These are phyloP conservation scores for Epizoanthus illoricatus DNA, from an alignment of 92 coral and sea anemone species.

Conservation along the genomic window DNA sequence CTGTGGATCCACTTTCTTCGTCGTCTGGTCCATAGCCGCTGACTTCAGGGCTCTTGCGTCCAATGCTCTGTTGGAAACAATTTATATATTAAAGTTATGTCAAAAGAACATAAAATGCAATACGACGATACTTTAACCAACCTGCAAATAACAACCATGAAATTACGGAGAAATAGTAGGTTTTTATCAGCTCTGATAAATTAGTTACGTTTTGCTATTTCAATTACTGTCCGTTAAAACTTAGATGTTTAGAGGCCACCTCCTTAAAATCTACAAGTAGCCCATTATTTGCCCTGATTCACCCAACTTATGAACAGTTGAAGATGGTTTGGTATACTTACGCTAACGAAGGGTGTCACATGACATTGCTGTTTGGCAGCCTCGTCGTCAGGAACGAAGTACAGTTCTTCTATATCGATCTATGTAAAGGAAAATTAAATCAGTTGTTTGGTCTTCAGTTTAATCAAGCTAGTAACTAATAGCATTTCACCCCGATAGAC, in stretches of 20 bases:
- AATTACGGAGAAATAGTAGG: no score
- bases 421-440: constrained; percentile 25
- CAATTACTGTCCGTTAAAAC: no score
- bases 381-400: constrained; percentile 69
- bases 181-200: no score
- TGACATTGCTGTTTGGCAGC: constrained; percentile 80
- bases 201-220: no score
- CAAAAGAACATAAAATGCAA: no score
- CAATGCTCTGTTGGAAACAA: not conserved
- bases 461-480: not conserved
- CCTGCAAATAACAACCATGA: no score
- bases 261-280: no score
- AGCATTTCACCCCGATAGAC: no score
- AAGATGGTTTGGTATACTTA: constrained; percentile 39
- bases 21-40: constrained; percentile 14
- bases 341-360: constrained; percentile 50
- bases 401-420: constrained; percentile 71
- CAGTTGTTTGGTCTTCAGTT: not conserved
- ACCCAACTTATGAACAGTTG: no score
- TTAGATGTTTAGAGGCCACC: no score
- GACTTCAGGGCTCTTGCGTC: not conserved
- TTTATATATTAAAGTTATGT: not conserved
- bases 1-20: constrained; percentile 9
- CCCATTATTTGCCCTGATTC: not conserved
- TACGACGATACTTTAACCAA: no score